A percentile compares a stretch with the other conserved stretches of the same genome.
Conservation (phyloP, 2,797 vertebrate genomes). For the Hirundo rustica region DNA sequence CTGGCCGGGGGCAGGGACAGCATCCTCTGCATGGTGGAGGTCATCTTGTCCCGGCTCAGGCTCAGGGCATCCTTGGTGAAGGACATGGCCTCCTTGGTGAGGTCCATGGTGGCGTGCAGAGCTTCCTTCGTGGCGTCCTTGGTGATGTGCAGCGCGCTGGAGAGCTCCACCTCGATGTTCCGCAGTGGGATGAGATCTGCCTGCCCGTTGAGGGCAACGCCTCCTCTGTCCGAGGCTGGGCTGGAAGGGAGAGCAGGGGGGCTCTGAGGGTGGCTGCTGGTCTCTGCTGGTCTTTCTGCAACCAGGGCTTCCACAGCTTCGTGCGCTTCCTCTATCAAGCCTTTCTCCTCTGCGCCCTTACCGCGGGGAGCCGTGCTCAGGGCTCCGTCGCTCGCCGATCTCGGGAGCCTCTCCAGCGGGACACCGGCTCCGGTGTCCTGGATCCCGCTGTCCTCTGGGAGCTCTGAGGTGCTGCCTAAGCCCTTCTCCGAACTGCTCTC, state of each 20-base stretch:
- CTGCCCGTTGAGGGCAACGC: slow-evolving; percentile 64
- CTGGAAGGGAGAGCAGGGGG: slow-evolving; percentile 69
- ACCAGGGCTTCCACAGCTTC: slow-evolving; percentile 84
- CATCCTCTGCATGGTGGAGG: slow-evolving; percentile 91
- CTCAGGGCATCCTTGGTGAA: slow-evolving; percentile 93
- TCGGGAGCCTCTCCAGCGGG: slow-evolving; percentile 1
- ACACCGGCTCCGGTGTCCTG: slow-evolving; percentile 52
- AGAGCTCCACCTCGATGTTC: slow-evolving; percentile 89
- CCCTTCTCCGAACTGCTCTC: slow-evolving; percentile 72
- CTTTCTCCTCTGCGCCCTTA: slow-evolving; percentile 18
- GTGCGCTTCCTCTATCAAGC: slow-evolving; percentile 82
- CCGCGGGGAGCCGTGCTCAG: neutral
- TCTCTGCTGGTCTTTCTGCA: slow-evolving; percentile 51
- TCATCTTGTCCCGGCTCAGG: slow-evolving; percentile 84
- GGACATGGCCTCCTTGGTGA: slow-evolving; percentile 95
- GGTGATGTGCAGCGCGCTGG: slow-evolving; percentile 87
- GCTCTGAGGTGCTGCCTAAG: slow-evolving; percentile 35
- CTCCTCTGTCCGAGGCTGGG: slow-evolving; percentile 62
- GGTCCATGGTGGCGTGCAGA: slow-evolving; percentile 87
- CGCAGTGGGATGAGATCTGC: slow-evolving; percentile 73
- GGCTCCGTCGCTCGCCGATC: slow-evolving; percentile 23
- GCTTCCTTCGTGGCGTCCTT: slow-evolving; percentile 96
- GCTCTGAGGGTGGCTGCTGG: slow-evolving; percentile 24
- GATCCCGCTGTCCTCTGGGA: slow-evolving; percentile 69
- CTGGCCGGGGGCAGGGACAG: slow-evolving; percentile 81